A percentile compares a stretch with the other conserved stretches of the same genome.
Conservation (phyloP, 2,797 vertebrate genomes). For the Odontamblyopus rebecca region DNA sequence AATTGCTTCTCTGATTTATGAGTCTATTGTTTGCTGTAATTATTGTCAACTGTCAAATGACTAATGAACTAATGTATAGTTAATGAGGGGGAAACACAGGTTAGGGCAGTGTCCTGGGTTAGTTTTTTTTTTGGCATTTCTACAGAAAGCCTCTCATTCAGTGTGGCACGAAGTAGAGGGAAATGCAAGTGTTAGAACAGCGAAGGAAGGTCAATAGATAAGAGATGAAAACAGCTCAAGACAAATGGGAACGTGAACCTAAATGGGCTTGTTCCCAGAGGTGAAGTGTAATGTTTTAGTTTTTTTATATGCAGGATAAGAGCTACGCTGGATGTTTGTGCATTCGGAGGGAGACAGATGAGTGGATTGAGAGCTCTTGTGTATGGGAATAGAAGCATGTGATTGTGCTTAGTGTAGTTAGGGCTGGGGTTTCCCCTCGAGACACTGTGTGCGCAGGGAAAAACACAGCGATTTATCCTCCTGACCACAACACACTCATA, state of each 20-base stretch:
- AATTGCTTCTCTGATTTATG: background rate
- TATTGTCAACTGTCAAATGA: too few relatives aligned
- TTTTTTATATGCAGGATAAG: conserved; percentile 19
- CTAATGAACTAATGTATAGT: conserved; percentile 7
- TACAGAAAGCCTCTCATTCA: background rate
- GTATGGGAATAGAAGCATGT: conserved; percentile 65
- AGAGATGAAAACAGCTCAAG: conserved; percentile 36
- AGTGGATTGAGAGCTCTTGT: conserved; percentile 51
- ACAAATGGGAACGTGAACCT: conserved; percentile 42
- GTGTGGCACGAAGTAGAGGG: conserved; percentile 1
- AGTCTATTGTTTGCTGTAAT: too few relatives aligned
- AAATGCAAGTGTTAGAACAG: conserved; percentile 19
- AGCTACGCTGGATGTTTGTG: conserved; percentile 24
- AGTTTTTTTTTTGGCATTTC: conserved; percentile 7
- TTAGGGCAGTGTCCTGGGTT: conserved; percentile 17
- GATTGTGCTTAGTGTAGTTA: conserved; percentile 69
- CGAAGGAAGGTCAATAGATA: conserved; percentile 39
- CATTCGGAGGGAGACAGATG: conserved; percentile 26
- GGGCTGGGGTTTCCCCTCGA: conserved; percentile 54
- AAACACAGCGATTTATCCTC: conserved; percentile 55
- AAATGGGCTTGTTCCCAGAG: conserved; percentile 41
- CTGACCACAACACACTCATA: conserved; percentile 64
- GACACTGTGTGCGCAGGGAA: conserved; percentile 46
- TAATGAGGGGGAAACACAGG: conserved; percentile 11
- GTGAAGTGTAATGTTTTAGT: conserved; percentile 29